A percentile compares a stretch with the other conserved stretches of the same genome.
These are phyloP conservation scores for Nematolebias whitei DNA, from an alignment of 2,113 vertebrate genomes.

Conservation along the genomic window DNA sequence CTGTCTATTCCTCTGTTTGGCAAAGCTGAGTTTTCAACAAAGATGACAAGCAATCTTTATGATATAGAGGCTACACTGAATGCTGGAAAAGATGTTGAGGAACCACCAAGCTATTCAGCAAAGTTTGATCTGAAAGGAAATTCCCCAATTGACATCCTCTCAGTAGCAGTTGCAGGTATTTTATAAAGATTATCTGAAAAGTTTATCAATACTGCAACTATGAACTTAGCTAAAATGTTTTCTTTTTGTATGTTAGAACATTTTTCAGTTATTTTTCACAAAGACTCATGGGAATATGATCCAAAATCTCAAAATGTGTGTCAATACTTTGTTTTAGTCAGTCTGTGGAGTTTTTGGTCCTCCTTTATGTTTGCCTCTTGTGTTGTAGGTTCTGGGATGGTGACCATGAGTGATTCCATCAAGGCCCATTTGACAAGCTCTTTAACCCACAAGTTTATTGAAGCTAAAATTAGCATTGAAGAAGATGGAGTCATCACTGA, in stretches of 20 bases:
- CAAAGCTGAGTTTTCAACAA: slow-evolving; percentile 82
- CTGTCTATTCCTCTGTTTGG: slow-evolving; percentile 85
- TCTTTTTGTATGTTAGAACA: not conserved
- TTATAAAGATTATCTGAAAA: not conserved
- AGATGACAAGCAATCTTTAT: slow-evolving; percentile 89
- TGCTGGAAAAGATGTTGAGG: slow-evolving; percentile 80
- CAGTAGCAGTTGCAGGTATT: slow-evolving; percentile 86
- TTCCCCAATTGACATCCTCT: slow-evolving; percentile 84
- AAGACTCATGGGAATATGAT: not conserved
- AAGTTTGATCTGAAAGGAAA: slow-evolving; percentile 80
- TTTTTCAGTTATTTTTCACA: not conserved
- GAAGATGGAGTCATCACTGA: slow-evolving; percentile 72
- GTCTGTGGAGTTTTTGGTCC: not conserved
- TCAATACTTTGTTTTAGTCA: not conserved
- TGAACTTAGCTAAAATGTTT: not conserved
- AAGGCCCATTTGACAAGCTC: slow-evolving; percentile 75
- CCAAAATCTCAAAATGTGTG: not conserved
- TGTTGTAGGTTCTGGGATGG: slow-evolving; percentile 83
- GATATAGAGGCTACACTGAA: slow-evolving; percentile 84
- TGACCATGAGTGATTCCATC: slow-evolving; percentile 74
- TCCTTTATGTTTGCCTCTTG: slow-evolving; percentile 3
- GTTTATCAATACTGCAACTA: not conserved
- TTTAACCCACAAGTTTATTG: slow-evolving; percentile 84
- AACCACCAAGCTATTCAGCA: slow-evolving; percentile 70
- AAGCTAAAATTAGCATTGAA: slow-evolving; percentile 78